A percentile compares a stretch with the other conserved stretches of the same genome.
phyloP scores from a whole-genome alignment of 2,113 vertebrate genomes.

The Xenotilapia caudafasciata region DNA sequence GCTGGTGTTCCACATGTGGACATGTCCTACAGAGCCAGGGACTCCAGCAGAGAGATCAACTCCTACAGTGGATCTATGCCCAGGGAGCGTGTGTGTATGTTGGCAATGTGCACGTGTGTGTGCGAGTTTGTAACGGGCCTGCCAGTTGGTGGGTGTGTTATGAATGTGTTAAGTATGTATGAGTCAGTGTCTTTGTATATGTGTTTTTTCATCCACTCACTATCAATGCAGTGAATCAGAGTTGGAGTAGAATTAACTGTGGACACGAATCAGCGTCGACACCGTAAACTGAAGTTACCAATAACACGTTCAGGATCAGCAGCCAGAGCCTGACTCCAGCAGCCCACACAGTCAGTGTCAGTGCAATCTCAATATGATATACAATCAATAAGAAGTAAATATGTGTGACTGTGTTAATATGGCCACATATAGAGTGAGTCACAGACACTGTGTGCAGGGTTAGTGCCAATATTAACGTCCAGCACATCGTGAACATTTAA shows the following conservation, averaged over 20 bases:
- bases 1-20: conserved; percentile 51
- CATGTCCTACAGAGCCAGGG: conserved; percentile 19
- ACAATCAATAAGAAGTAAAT: not conserved
- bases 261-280: not conserved
- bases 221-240: not conserved
- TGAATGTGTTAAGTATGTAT: conserved; percentile 34
- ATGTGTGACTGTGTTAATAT: not conserved
- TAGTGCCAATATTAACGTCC: not conserved
- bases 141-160: conserved; percentile 38
- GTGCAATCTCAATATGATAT: not conserved
- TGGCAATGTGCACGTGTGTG: not conserved
- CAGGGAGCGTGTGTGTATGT: not conserved
- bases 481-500: not conserved
- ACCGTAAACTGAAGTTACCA: not conserved
- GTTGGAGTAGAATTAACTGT: not conserved
- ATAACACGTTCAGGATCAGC: not conserved
- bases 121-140: not conserved
- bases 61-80: conserved; percentile 17
- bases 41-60: conserved; percentile 31
- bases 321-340: not conserved
- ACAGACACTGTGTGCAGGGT: not conserved
- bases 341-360: not conserved
- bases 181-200: conserved; percentile 39
- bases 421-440: not conserved
- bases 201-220: not conserved